Evolutionary conservation across 1,140 invertebrate species (phyloP), one percentile per base, ranked within the genome.

Genomic region (Oryzaephilus surinamensis): DNA sequence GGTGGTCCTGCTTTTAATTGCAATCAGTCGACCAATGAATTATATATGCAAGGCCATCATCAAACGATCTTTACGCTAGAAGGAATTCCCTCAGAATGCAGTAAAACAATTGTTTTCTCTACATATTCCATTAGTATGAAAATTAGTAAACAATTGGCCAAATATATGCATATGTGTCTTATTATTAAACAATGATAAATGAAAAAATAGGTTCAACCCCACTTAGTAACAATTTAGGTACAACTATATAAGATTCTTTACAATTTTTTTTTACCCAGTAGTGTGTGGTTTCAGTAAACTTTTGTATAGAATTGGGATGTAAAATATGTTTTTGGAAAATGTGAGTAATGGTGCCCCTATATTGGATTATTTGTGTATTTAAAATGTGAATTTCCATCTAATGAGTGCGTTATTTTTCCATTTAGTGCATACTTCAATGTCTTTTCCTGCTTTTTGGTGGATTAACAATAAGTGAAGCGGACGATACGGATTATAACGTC

Each of bases 401-500:
- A 18, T n/a, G 10, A 17, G 12, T 33, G 7, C n/a, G n/a, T n/a
- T n/a, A n/a, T n/a, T n/a, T n/a, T n/a, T n/a, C n/a, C n/a, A n/a
- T n/a, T n/a, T n/a, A n/a, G n/a, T n/a, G n/a, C n/a, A n/a, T n/a
- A n/a, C n/a, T n/a, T n/a, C n/a, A n/a, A n/a, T n/a, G n/a, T n/a
- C n/a, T n/a, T n/a, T n/a, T n/a, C n/a, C n/a, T n/a, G n/a, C n/a
- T n/a, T n/a, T n/a, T n/a, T n/a, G n/a, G n/a, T n/a, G n/a, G n/a
- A n/a, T n/a, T n/a, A n/a, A n/a, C n/a, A n/a, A n/a, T n/a, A n/a
- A n/a, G n/a, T n/a, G n/a, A n/a, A n/a, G n/a, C n/a, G n/a, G n/a
- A 35, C 10, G 54, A 57, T 27, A 49, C 55, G 32, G 57, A 60
- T 40, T 62, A 54, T 33, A 60, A 62, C 27, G 30, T 58, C 2